Evolutionary conservation across 2,797 vertebrate genomes (phyloP), one percentile per base, ranked within the genome.

Genomic region (Peromyscus melanophrys): DNA sequence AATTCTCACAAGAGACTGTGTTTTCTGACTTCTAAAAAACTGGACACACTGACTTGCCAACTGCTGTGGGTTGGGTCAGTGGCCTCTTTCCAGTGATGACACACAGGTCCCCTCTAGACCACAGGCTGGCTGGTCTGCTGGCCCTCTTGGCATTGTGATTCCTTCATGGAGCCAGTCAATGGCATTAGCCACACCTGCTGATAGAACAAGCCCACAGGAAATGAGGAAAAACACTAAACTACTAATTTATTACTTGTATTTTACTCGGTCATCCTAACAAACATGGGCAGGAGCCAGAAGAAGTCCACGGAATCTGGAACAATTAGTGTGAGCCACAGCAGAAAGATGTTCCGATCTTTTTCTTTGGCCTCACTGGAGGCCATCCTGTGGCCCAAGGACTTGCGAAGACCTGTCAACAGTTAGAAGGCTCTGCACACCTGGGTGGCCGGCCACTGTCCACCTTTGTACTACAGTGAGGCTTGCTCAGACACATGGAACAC

Each of bases 381-480:
- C 1, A 63, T 21, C 6, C 6, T 34, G n/a, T 1, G 11, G 17
- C 31, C 67, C 14, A 49, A 77, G 46, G 85, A 57, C 23, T 37
- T 10, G 16, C 80, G 77, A 81, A 75, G 75, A 81, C 21, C 4
- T 61, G 90, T 16, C 4, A 69, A 55, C 37, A 84, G 91, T 89
- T 89, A 97, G 95, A 95, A 63, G 9, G 17, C 37, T 71, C 92
- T 69, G 76, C 46, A 59, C 84, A 90, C 80, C 92, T 96, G 92
- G 94, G 92, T 98, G 88, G 31, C 37, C 98, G 98, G 98, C 97
- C 65, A 5, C 14, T 27, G 91, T 95, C 98, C 97, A 97, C 67
- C n/a, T 84, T 2, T 37, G 97, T 95, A 98, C 98, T 98, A 98
- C 97, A 96, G 65, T 29, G 92, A 96, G 94, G 76, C 55, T 78